Base-by-base conservation (phyloP, 64 coral and sea anemone genomes). In the Pocillopora verrucosa region DNA sequence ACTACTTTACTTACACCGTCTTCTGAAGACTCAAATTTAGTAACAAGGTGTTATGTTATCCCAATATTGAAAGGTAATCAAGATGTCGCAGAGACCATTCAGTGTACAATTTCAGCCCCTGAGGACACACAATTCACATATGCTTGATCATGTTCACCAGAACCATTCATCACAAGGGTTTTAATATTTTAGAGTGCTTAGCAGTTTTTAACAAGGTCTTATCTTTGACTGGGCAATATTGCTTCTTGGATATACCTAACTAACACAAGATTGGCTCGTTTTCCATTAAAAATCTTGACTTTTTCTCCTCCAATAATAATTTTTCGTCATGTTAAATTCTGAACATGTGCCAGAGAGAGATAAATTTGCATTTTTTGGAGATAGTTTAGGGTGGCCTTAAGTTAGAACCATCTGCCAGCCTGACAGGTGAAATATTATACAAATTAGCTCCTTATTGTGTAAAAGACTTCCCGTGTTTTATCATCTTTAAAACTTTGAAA, bases 181-280 rank as follows among this genome's bases (percentile, higher is more conserved):
- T 85, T 70, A 85, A 85, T 85, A 85, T 85, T 83, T 85, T 14
- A 72, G 64, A 37, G 82, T 25, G 65, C 64, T 79, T 59, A 79
- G 26, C 20, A 79, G 77, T 57, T 79, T 79, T 79, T 60, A 79
- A 56, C 30, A 85, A 85, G 38, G 63, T 85, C 22, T 85, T 85
- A 85, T 85, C 82, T 72, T 37, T 62, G 16, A 26, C 34, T 37
- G 20, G 41, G 36, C 35, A 20, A 85, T 85, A 85, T 85, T 85
- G 82, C 82, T 36, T 56, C 3, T 85, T 37, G 82, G 82, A 70
- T 72, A 68, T 56, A 72, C 82, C 82, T 72, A 85, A 85, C 82
- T 72, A 36, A 72, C 11, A 22, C 16, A 37, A 85, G 82, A 85
- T 85, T 85, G 82, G 82, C 65, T 85, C 70, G 82, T 85, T 85